A percentile compares a stretch with the other conserved stretches of the same genome.
phyloP scores from a whole-genome alignment of 2,888 invertebrate genomes.

The Melanotus villosus region DNA sequence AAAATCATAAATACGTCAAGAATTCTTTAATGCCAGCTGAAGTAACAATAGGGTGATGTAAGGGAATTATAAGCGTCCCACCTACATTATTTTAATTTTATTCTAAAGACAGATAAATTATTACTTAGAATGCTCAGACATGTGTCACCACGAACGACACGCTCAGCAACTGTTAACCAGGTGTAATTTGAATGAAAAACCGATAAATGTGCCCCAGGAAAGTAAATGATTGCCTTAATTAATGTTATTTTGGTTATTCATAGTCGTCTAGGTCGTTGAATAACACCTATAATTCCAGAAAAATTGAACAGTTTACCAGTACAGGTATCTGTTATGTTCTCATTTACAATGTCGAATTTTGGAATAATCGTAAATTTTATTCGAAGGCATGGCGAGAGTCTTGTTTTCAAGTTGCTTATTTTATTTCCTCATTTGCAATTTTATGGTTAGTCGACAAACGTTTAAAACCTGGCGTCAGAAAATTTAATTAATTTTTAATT shows the following conservation, averaged over 20 bases:
- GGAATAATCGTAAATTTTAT: no score
- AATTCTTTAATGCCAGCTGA: conserved; percentile 40
- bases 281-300: neutral
- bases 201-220: conserved; percentile 26
- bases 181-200: conserved; percentile 53
- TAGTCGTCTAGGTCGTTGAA: conserved; percentile 6
- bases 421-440: no score
- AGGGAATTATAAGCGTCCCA: conserved; percentile 51
- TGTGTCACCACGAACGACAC: conserved; percentile 56
- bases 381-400: no score
- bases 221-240: conserved; percentile 26
- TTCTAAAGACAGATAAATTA: conserved; percentile 52
- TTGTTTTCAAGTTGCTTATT: no score
- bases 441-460: no score
- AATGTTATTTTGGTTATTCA: conserved; percentile 21
- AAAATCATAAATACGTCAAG: conserved; percentile 41
- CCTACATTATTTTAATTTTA: conserved; percentile 57
- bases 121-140: conserved; percentile 52
- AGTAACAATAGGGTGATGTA: conserved; percentile 41
- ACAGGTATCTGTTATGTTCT: neutral
- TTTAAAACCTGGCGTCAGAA: no score
- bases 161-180: conserved; percentile 60
- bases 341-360: neutral
- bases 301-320: neutral
- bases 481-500: no score